Evolutionary conservation across 1,140 invertebrate genomes (phyloP).

Genomic region (Zaprionus ghesquierei): DNA sequence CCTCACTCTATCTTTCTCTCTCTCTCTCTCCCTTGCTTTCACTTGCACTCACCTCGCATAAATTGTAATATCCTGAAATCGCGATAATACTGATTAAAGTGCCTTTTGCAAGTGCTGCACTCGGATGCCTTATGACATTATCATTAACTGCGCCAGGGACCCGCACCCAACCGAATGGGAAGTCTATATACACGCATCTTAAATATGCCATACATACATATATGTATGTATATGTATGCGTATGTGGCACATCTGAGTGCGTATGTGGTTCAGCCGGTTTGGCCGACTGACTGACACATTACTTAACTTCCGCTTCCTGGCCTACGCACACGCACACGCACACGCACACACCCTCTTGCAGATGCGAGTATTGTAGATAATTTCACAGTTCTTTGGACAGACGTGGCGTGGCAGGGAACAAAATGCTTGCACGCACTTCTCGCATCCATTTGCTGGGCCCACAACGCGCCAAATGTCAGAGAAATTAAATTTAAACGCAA

Average conservation of each 20-base stretch:
- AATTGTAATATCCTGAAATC: slow-evolving; percentile 26
- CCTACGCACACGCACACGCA: slow-evolving; percentile 32
- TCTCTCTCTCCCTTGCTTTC: too few species aligned
- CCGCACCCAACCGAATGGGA: slow-evolving; percentile 9
- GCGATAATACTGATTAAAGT: slow-evolving; percentile 30
- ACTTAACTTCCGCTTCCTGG: slow-evolving; percentile 78
- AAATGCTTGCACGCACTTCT: slow-evolving; percentile 69
- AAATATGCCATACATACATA: not conserved
- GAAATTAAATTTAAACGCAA: slow-evolving; percentile 81
- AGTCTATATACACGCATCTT: slow-evolving; percentile 8
- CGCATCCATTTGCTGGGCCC: slow-evolving; percentile 69
- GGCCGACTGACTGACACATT: slow-evolving; percentile 75
- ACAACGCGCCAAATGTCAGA: slow-evolving; percentile 77
- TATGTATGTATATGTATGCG: not conserved
- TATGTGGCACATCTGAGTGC: not conserved
- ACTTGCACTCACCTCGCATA: slow-evolving; percentile 4
- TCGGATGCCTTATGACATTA: slow-evolving; percentile 42
- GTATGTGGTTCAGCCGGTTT: slow-evolving; percentile 15
- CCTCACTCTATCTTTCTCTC: not conserved
- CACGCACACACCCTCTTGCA: slow-evolving; percentile 14
- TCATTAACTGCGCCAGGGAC: slow-evolving; percentile 35
- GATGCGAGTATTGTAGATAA: slow-evolving; percentile 60
- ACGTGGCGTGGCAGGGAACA: slow-evolving; percentile 40
- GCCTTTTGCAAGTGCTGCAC: slow-evolving; percentile 28
- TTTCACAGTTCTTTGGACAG: slow-evolving; percentile 76